Base-by-base conservation (phyloP, 2,888 invertebrate species). In the Rhaphigaster nebulosa region DNA sequence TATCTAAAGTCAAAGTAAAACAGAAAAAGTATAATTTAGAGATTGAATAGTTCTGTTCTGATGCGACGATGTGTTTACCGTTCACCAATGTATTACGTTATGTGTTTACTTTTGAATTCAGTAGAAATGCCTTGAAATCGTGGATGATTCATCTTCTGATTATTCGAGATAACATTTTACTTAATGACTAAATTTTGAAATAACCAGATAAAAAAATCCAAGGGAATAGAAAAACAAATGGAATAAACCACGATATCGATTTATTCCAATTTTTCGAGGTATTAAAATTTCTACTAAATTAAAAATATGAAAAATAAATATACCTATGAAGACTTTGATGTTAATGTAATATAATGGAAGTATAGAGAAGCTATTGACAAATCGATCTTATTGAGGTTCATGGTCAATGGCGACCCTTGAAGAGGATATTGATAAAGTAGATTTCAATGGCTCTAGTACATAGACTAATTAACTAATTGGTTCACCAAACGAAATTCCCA, bases 361-460 rank as follows among this genome's bases (percentile, higher is more conserved):
- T 60, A 13, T 65, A 65, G 4, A 34, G 65, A n/a, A 60, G 60
- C 0, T 56, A 65, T 60, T 18, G 70, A 18, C 4, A 18, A 70
- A 65, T 70, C 29, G 15, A 20, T 34, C 38, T 8, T 23, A 76
- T 76, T 23, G 70, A 76, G 70, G 70, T 76, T 76, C 70, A 76
- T 76, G 70, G 70, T 76, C 70, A 76, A 38, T 38, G 20, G 23
- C 38, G 70, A 76, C 38, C 70, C 70, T 76, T 76, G 34, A 76
- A 38, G 34, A 38, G 20, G 29, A 29, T n/a, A 29, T 1, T 23
- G 70, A 76, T 76, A 38, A 38, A 76, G 3, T 1, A 38, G 1
- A 38, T 76, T 76, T 76, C 70, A 38, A 76, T 76, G 38, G 23
- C 38, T 76, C 34, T 10, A 5, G 29, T 65, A 18, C 2, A 29